Evolutionary conservation across 1,140 invertebrate species (phyloP).

Genomic region (Hycleus cichorii): DNA sequence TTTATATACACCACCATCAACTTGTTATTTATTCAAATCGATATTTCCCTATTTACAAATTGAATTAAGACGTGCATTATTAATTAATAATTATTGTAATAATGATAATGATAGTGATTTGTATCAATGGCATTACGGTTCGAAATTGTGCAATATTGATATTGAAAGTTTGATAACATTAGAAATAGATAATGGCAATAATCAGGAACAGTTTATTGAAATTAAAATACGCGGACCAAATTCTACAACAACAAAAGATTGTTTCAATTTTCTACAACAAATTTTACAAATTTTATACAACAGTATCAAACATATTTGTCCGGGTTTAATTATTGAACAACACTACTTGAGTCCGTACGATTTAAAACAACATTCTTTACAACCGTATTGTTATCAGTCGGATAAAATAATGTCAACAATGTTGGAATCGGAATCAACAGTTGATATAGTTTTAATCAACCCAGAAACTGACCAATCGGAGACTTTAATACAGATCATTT

Average conservation of each 20-base stretch:
- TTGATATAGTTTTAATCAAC: conserved; percentile 45
- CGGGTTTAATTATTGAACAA: conserved; percentile 58
- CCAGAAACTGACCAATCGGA: conserved; percentile 55
- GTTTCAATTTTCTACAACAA: conserved; percentile 71
- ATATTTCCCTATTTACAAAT: conserved; percentile 67
- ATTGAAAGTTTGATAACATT: conserved; percentile 68
- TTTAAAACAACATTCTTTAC: conserved; percentile 46
- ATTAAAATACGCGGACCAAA: conserved; percentile 66
- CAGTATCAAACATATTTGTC: conserved; percentile 62
- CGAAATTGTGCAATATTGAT: conserved; percentile 65
- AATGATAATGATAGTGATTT: conserved; percentile 60
- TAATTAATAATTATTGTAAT: conserved; percentile 40
- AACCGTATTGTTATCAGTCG: conserved; percentile 55
- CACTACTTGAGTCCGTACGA: conserved; percentile 60
- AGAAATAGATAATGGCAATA: conserved; percentile 46
- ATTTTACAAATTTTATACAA: conserved; percentile 45
- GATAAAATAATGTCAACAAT: conserved; percentile 52
- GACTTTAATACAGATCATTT: conserved; percentile 44
- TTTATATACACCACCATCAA: conserved; percentile 50
- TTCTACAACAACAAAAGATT: conserved; percentile 43
- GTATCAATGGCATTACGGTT: conserved; percentile 73
- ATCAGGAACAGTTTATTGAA: conserved; percentile 54
- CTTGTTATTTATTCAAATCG: conserved; percentile 54
- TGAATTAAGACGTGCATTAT: conserved; percentile 54
- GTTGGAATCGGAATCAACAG: conserved; percentile 46